A percentile compares a stretch with the other conserved stretches of the same genome.
These are phyloP conservation scores for Xyliphius kryptos DNA, from an alignment of 2,113 vertebrate species.

Conservation along the genomic window DNA sequence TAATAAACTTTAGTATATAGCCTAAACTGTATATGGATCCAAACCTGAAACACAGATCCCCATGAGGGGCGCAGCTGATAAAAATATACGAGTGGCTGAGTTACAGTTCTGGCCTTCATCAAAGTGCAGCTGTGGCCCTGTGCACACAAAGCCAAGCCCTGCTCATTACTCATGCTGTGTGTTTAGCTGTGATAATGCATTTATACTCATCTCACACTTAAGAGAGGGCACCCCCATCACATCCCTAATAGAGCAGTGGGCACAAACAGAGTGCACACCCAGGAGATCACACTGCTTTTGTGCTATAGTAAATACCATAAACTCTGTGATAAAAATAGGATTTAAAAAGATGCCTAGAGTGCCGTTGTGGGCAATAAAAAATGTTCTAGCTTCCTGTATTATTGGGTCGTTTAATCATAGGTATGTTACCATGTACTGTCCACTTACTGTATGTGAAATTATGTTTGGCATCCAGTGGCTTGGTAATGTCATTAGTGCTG, in stretches of 20 bases:
- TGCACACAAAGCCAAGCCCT: constrained; percentile 4
- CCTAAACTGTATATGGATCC: too few relatives aligned
- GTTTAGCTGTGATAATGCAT: constrained; percentile 33
- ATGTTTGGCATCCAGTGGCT: constrained; percentile 9
- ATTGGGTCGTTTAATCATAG: neutral
- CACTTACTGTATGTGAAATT: too few relatives aligned
- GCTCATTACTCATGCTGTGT: constrained; percentile 20
- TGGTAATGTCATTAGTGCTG: neutral
- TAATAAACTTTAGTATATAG: too few relatives aligned
- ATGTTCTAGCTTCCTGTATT: neutral
- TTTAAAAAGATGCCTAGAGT: neutral
- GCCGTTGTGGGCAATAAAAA: constrained; percentile 2
- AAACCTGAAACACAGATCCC: too few relatives aligned
- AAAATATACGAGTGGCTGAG: constrained; percentile 4
- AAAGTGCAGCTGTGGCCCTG: constrained; percentile 4
- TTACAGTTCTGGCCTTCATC: constrained; percentile 14
- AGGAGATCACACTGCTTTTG: constrained; percentile 10
- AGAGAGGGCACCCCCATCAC: constrained; percentile 33
- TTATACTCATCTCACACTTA: constrained; percentile 28
- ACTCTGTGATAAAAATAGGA: constrained; percentile 4
- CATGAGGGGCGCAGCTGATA: too few relatives aligned
- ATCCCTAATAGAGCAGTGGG: constrained; percentile 39
- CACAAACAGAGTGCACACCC: constrained; percentile 15
- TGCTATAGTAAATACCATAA: constrained; percentile 25
- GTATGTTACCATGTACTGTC: neutral